Percentiles rank a stretch among this genome's conserved stretches.
phyloP scores from a whole-genome alignment of 2,113 vertebrate genomes.

The Oncorhynchus kisutch region DNA sequence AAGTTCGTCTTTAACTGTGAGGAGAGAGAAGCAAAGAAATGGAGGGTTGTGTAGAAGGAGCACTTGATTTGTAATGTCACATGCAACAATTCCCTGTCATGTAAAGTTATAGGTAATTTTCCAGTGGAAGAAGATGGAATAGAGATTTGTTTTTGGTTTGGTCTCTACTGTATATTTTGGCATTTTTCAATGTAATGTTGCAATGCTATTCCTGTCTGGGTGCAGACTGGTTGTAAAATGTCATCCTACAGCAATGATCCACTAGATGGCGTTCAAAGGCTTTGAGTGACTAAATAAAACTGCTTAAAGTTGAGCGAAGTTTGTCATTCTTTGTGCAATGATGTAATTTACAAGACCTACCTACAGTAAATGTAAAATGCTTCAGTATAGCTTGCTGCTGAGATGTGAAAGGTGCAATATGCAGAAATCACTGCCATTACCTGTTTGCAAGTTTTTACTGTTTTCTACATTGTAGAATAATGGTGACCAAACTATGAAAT shows the following conservation, averaged over 20 bases:
- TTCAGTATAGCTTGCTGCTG: no score
- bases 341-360: not conserved
- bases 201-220: not conserved
- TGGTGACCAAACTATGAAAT: no score
- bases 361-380: no score
- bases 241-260: constrained; percentile 21
- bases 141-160: constrained; percentile 40
- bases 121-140: constrained; percentile 56
- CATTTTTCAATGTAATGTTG: not conserved
- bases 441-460: no score
- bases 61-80: constrained; percentile 77
- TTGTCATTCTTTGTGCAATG: not conserved
- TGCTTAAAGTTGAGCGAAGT: not conserved
- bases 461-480: no score
- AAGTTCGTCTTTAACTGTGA: constrained; percentile 53
- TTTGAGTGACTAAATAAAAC: constrained; percentile 52
- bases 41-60: constrained; percentile 49
- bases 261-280: constrained; percentile 32
- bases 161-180: constrained; percentile 47
- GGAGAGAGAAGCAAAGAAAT: not conserved
- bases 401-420: no score
- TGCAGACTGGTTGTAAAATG: not conserved
- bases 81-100: constrained; percentile 65
- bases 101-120: constrained; percentile 79
- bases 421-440: no score